phyloP scores from a whole-genome alignment of 1,140 invertebrate genomes.

The Scaptomyza graminum region DNA sequence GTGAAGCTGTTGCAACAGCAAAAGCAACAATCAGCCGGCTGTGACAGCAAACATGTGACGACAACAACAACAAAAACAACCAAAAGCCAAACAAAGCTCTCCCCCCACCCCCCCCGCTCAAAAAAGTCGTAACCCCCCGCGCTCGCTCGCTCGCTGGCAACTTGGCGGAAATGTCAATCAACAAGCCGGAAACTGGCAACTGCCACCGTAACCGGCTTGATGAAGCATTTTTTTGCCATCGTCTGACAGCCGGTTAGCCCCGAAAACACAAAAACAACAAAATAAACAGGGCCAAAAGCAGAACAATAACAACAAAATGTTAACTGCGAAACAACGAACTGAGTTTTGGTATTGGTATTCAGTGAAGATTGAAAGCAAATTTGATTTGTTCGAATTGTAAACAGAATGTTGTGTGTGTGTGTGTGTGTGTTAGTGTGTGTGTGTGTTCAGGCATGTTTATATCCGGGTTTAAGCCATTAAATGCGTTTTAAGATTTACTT shows the following conservation, averaged over 20 bases:
- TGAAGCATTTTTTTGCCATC: slow-evolving; percentile 42
- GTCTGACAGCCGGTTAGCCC: slow-evolving; percentile 20
- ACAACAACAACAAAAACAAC: neutral
- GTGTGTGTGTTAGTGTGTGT: neutral
- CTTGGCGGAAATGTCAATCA: slow-evolving; percentile 79
- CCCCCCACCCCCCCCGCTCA: too few species aligned
- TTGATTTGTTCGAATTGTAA: neutral
- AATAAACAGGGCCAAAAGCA: neutral
- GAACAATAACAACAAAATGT: neutral
- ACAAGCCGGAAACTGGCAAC: slow-evolving; percentile 74
- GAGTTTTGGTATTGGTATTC: neutral
- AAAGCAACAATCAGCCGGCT: slow-evolving; percentile 24
- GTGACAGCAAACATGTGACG: slow-evolving; percentile 42
- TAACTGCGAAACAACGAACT: neutral
- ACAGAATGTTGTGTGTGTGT: neutral
- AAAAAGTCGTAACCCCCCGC: neutral
- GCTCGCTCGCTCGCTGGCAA: too few species aligned
- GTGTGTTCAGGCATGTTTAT: neutral
- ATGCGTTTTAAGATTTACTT: too few species aligned
- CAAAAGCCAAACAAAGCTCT: neutral
- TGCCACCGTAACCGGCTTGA: slow-evolving; percentile 67
- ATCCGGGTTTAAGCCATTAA: too few species aligned
- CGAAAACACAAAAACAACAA: slow-evolving; percentile 5
- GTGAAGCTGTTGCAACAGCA: slow-evolving; percentile 25
- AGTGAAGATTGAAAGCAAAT: neutral